Base-by-base conservation (phyloP, 2,888 invertebrate species). In the Aproaerema taeniolella region DNA sequence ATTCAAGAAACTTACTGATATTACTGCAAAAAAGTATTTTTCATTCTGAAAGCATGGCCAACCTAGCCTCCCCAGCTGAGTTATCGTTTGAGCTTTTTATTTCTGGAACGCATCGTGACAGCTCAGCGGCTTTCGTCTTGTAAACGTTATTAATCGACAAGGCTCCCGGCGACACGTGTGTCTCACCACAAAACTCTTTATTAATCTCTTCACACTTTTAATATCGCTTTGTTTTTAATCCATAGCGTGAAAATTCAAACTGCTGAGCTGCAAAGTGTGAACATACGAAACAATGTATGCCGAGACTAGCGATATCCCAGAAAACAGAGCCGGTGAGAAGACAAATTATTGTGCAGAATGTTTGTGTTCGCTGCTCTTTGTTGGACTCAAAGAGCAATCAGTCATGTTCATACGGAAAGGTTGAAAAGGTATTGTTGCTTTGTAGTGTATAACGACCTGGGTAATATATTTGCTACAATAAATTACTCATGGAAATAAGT, bases 71-170 rank as follows among this genome's bases (percentile, higher is more conserved):
- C 78, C 78, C 76, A 73, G 67, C 78, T 72, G 80, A 81, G 80
- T 71, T 76, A 74, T 77, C 63, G 67, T 63, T 68, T 72, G 70
- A 75, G 73, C 70, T 66, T 78, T 83, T 82, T 83, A 82, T 83
- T 82, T 83, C 71, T 82, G 79, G 78, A 80, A 73, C 74, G 66
- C 78, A 77, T 70, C 76, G 67, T 72, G 67, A 70, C 76, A 73
- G 73, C 74, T 72, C 72, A 68, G 66, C 78, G 73, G 77, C 82
- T 83, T 82, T 83, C 82, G 81, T 83, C 80, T 82, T 81, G 80
- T 82, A 83, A 82, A 81, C 69, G 77, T 81, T 83, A 83, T 83
- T 82, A 85, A 83, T 83, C 79, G 81, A 74, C 78, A 74, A 55
- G 58, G 74, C 83, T 82, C 79, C 82, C 73, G 81, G 69, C 63